Base-by-base conservation (phyloP, 2,113 vertebrate species). In the Megaleporinus macrocephalus region DNA sequence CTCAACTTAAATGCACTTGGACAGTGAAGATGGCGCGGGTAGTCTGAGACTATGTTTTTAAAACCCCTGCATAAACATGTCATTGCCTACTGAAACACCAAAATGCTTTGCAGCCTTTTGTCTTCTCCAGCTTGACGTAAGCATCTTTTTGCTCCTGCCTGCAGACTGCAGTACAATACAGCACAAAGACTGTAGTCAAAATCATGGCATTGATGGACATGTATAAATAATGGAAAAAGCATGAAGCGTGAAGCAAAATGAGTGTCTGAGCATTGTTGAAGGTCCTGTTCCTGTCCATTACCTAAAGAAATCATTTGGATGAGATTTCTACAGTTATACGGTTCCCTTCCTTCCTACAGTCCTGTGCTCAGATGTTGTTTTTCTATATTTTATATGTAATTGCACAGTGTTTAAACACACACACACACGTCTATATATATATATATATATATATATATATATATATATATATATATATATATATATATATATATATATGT, bases 1-100 rank as follows among this genome's bases (percentile, higher is more conserved):
- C 65, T 36, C 33, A 27, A 49, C 62, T 44, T 69, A 70, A 68
- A 70, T 69, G n/a, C 47, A 49, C 63, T 59, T 61, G 24, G 71
- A 73, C 69, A 72, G 57, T 22, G 16, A 49, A 6, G 29, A 27
- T 30, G 30, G 20, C 2, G 26, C 4, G 33, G 53, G 15, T 55
- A 69, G 61, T 71, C 29, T 22, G 11, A 79, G 30, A n/a, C 13
- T n/a, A n/a, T 59, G 24, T 41, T n/a, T n/a, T 61, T 70, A 36
- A 27, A 69, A 79, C 16, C 68, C 13, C 24, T 68, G 27, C 33
- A 57, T 16, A 6, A 51, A 33, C 20, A 44, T 44, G 41, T 36
- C 18, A 36, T 20, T 30, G 18, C 11, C 29, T 36, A 10, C 33
- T 30, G 27, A 29, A 15, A 66, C 18, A 33, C 15, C 63, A 65